A percentile compares a stretch with the other conserved stretches of the same genome.
Conservation (phyloP, 2,797 vertebrate genomes). For the Rhinella marina region DNA sequence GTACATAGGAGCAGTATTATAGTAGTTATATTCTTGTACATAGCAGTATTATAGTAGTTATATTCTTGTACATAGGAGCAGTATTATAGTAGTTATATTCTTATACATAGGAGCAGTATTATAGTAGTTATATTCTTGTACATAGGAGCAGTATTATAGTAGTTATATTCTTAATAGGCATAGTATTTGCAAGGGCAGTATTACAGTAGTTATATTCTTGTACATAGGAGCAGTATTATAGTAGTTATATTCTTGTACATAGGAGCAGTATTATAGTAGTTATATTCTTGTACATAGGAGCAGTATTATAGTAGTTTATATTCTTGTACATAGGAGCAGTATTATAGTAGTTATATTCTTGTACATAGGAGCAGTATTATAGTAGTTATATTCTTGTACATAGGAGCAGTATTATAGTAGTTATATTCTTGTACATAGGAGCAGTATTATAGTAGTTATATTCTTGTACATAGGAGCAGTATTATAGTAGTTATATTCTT, state of each 20-base stretch:
- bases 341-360: too few relatives aligned
- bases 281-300: not conserved
- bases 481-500: not conserved
- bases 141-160: not conserved
- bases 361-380: not conserved
- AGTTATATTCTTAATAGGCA: not conserved
- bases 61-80: too few relatives aligned
- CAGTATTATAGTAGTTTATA: not conserved
- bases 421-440: not conserved
- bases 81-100: too few relatives aligned
- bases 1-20: too few relatives aligned
- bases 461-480: not conserved
- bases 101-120: too few relatives aligned
- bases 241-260: too few relatives aligned
- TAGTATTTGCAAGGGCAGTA: not conserved
- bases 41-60: too few relatives aligned
- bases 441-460: slow-evolving; percentile 5
- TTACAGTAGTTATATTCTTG: not conserved
- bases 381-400: not conserved
- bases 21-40: too few relatives aligned
- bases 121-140: not conserved
- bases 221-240: not conserved
- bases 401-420: not conserved
- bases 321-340: too few relatives aligned
- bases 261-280: not conserved